A percentile compares a stretch with the other conserved stretches of the same genome.
Conservation (phyloP, 2,888 invertebrate genomes). For the Perizoma affinitatum region DNA sequence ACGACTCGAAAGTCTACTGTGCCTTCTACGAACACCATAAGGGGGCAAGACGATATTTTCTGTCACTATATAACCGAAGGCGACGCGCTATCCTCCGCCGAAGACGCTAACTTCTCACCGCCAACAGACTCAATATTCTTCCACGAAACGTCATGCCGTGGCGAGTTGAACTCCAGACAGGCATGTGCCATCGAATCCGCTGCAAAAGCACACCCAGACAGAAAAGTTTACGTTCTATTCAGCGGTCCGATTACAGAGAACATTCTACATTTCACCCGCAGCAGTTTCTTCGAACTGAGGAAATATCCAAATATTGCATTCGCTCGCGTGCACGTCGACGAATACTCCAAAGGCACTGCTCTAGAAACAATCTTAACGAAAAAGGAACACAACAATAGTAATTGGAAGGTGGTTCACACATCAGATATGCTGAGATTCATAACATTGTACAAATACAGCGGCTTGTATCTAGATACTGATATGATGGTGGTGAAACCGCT, state of each 20-base stretch:
- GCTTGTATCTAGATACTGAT: slow-evolving; percentile 43
- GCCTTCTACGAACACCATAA: too few relatives aligned
- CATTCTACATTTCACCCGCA: too few relatives aligned
- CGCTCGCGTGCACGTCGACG: slow-evolving; percentile 3
- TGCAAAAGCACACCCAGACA: slow-evolving; percentile 39
- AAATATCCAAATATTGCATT: neutral
- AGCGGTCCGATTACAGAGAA: neutral
- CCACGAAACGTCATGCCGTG: slow-evolving; percentile 82
- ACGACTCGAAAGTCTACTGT: too few relatives aligned
- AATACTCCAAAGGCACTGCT: slow-evolving; percentile 1
- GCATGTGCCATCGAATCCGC: slow-evolving; percentile 46
- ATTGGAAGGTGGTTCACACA: neutral
- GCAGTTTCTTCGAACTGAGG: too few relatives aligned
- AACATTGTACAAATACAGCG: slow-evolving; percentile 40
- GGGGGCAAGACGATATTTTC: slow-evolving; percentile 19
- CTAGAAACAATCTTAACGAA: neutral
- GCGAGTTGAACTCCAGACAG: slow-evolving; percentile 60
- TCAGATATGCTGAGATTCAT: slow-evolving; percentile 14
- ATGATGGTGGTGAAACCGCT: slow-evolving; percentile 34
- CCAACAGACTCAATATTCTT: slow-evolving; percentile 31
- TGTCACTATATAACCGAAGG: slow-evolving; percentile 23
- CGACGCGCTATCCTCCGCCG: slow-evolving; percentile 17
- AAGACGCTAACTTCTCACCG: slow-evolving; percentile 21
- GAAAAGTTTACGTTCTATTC: slow-evolving; percentile 74
- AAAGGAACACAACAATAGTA: too few relatives aligned